Conservation (phyloP, 2,113 vertebrate species). For the Tragulus kanchil region DNA sequence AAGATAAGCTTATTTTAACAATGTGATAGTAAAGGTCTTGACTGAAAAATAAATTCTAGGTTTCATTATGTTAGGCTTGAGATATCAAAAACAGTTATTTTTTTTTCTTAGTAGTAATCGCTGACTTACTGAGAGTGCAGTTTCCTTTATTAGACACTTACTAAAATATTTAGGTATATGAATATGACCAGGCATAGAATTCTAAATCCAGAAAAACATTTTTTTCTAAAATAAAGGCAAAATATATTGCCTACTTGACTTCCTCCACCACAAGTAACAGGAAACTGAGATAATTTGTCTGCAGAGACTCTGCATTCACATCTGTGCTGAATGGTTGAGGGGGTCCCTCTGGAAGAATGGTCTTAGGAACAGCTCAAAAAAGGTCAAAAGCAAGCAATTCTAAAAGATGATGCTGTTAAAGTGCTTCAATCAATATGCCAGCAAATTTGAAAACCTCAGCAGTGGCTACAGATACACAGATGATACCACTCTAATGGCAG, state of each 20-base stretch:
- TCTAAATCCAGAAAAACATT: neutral
- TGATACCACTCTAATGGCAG: neutral
- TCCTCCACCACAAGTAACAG: neutral
- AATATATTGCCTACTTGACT: neutral
- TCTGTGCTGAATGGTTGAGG: neutral
- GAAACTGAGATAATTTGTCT: neutral
- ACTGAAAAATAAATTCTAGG: neutral
- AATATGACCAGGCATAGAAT: neutral
- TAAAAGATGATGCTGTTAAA: no score
- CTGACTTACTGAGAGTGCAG: neutral
- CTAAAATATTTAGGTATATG: neutral
- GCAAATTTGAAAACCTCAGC: no score
- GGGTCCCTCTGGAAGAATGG: neutral
- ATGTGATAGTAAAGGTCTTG: neutral
- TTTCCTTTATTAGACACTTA: neutral
- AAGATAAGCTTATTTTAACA: neutral
- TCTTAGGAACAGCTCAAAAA: neutral
- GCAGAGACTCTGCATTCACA: neutral
- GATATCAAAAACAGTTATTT: neutral
- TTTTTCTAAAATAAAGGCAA: neutral
- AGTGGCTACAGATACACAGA: neutral
- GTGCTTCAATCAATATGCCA: no score
- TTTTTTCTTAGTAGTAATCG: neutral
- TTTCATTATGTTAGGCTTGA: neutral
- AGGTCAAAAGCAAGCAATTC: no score